Evolutionary conservation across 2,888 invertebrate species (phyloP).

Genomic region (Anthoptus insignis): DNA sequence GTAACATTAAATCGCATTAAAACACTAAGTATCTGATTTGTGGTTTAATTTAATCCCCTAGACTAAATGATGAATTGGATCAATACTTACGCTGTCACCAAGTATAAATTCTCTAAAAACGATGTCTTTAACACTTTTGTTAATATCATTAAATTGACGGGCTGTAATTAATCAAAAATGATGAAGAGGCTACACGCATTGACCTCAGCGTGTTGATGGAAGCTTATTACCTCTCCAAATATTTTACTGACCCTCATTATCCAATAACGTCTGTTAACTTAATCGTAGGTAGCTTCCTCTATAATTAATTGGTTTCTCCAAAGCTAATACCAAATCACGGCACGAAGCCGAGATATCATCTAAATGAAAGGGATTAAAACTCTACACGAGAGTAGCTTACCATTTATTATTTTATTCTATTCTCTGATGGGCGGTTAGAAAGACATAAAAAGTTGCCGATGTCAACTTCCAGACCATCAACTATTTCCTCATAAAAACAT

Average conservation of each 20-base stretch:
- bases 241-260: constrained; percentile 38
- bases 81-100: not conserved
- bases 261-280: constrained; percentile 40
- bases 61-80: constrained; percentile 4
- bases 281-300: constrained; percentile 37
- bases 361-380: constrained; percentile 63
- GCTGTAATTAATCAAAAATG: constrained; percentile 33
- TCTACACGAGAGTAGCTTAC: constrained; percentile 59
- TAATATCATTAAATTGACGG: constrained; percentile 21
- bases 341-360: constrained; percentile 55
- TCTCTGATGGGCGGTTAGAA: too few relatives aligned
- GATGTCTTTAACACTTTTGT: constrained; percentile 20
- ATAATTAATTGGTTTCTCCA: constrained; percentile 38
- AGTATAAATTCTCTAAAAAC: constrained; percentile 8
- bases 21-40: constrained; percentile 1
- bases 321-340: constrained; percentile 41
- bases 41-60: constrained; percentile 3
- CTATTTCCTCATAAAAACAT: too few relatives aligned
- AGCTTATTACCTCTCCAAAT: constrained; percentile 38
- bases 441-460: too few relatives aligned
- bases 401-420: constrained; percentile 59
- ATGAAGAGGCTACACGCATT: constrained; percentile 33
- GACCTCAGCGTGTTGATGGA: constrained; percentile 35
- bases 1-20: constrained; percentile 6
- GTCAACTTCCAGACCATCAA: too few relatives aligned